Base-by-base conservation (phyloP, 2,113 vertebrate genomes). In the Crypturellus undulatus region DNA sequence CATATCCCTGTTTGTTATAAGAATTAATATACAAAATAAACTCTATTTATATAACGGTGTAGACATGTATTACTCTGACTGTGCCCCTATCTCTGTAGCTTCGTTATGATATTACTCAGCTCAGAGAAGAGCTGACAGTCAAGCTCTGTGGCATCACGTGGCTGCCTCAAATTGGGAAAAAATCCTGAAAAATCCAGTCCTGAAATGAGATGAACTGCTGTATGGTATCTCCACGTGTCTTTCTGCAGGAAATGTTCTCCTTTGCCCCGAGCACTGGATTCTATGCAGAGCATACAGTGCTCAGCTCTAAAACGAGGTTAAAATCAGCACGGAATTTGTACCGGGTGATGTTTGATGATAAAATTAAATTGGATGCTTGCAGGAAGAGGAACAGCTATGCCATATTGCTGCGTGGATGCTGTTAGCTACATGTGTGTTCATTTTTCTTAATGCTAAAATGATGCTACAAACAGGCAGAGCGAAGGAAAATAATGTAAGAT, bases 401-500 rank as follows among this genome's bases (percentile, higher is more conserved):
- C 87, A 87, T 92, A 87, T 87, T 90, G 90, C 86, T 91, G 84
- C 5, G 17, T 81, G 91, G 84, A 87, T 88, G 92, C 79, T 73
- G 72, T 64, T 88, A 71, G 78, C 73, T 68, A 38, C 36, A 52
- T 20, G 45, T 90, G 81, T 68, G 63, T 76, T 89, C 54, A 6
- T 68, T 91, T 96, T 64, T 83, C 95, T 71, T 77, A 73, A 91
- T 73, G 77, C 75, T 87, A 91, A 96, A 96, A 93, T 92, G 89
- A 87, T 62, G 67, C 84, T 91, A 56, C 76, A 93, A 92, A 94
- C 84, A 87, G 38, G 84, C 70, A 79, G 40, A 32, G 54, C 58
- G 77, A 92, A 58, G 84, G 78, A 85, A 94, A 95, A 90, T 92
- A 87, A 62, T 15, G 2, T 92, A 91, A 87, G 45, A 77, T 83